These are phyloP conservation scores for Drosophila recens DNA, from an alignment of 2,888 invertebrate species.

Conservation along the genomic window DNA sequence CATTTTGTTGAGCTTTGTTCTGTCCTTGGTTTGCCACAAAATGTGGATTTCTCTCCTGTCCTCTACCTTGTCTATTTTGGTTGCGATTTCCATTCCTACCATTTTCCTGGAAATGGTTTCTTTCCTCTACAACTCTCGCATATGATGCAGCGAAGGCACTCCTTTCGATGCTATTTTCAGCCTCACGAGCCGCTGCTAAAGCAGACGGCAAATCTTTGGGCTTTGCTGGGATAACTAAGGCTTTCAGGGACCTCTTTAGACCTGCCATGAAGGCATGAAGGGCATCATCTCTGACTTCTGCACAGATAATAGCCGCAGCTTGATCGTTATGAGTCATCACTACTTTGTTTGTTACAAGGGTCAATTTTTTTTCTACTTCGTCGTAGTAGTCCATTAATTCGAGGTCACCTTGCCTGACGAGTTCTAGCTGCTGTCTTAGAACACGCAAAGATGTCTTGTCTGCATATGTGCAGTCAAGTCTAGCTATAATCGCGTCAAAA, in stretches of 20 bases:
- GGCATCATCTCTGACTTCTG: neutral
- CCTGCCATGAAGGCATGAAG: neutral
- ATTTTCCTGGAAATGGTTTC: no score
- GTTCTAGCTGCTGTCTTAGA: neutral
- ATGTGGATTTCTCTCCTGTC: no score
- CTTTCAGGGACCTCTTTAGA: neutral
- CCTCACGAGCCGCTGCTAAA: no score
- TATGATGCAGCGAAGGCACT: neutral
- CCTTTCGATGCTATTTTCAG: neutral
- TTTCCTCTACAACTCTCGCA: no score
- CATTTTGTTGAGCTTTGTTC: no score
- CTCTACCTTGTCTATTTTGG: neutral
- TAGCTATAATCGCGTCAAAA: neutral
- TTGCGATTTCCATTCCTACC: no score
- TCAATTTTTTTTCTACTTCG: neutral
- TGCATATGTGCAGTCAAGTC: neutral
- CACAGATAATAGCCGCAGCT: neutral
- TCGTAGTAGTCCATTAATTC: neutral
- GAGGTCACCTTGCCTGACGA: neutral
- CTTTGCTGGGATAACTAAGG: neutral
- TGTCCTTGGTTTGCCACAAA: no score
- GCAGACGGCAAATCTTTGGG: no score
- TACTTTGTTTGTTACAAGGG: neutral
- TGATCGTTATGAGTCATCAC: neutral
- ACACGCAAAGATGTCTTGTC: neutral